These are phyloP conservation scores for Epinotia bilunana DNA, from an alignment of 2,888 invertebrate species.

Conservation along the genomic window DNA sequence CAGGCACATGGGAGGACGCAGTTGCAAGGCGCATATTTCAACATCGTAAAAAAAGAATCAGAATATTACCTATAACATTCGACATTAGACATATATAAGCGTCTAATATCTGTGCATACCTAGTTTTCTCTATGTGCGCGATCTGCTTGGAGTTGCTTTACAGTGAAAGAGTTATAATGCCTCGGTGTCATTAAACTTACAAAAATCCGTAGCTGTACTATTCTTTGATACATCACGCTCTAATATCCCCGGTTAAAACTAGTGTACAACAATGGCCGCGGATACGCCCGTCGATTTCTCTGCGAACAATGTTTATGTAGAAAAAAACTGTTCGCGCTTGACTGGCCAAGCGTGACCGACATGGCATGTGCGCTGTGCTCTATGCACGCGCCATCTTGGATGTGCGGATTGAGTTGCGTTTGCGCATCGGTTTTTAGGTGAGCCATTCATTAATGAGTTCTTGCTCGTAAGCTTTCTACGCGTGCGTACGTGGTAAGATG, in stretches of 20 bases:
- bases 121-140: not conserved
- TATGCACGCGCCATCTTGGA: constrained; percentile 77
- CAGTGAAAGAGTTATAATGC: constrained; percentile 4
- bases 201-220: constrained; percentile 57
- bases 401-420: constrained; percentile 79
- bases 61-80: no score
- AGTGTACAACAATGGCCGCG: constrained; percentile 77
- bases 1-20: no score
- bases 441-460: constrained; percentile 33
- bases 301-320: constrained; percentile 82
- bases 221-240: constrained; percentile 79
- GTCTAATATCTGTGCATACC: not conserved
- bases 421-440: constrained; percentile 54
- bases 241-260: constrained; percentile 76
- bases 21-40: no score
- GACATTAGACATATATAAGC: no score
- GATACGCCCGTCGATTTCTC: constrained; percentile 83
- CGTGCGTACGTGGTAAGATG: constrained; percentile 11
- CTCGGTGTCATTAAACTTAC: constrained; percentile 21
- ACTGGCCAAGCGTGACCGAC: constrained; percentile 74
- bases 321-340: constrained; percentile 78
- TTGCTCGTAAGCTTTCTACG: constrained; percentile 35
- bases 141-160: not conserved
- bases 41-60: no score
- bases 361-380: constrained; percentile 79